Conservation (phyloP, 2,797 vertebrate species). For the Halcyon badia region DNA sequence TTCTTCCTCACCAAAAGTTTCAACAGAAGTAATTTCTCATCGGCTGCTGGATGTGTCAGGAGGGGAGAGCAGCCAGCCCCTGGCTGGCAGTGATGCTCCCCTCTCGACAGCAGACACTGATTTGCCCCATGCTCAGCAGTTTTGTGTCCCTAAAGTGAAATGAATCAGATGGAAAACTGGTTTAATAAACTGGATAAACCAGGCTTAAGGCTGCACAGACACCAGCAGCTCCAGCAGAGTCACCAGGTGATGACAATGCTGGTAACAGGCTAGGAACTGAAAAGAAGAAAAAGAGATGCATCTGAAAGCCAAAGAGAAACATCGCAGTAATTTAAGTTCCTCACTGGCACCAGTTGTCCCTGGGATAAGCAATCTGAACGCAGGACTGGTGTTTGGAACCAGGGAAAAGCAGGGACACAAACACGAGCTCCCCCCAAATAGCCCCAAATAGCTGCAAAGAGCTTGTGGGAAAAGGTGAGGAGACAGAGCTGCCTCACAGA, state of each 20-base stretch:
- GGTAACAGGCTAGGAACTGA: not conserved
- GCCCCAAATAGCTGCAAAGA: not conserved
- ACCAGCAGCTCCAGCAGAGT: not conserved
- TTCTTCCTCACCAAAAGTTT: slow-evolving; percentile 34
- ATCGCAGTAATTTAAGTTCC: not conserved
- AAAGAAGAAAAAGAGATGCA: not conserved
- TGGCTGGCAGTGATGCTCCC: not conserved
- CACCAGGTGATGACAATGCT: not conserved
- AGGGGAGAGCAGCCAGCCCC: not conserved
- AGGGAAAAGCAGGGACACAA: not conserved
- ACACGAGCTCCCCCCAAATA: not conserved
- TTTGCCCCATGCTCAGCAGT: slow-evolving; percentile 13
- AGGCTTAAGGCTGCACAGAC: not conserved
- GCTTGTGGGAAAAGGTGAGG: not conserved
- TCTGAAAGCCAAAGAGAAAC: not conserved
- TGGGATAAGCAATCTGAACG: not conserved
- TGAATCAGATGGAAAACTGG: slow-evolving; percentile 20
- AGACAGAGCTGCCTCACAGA: not conserved
- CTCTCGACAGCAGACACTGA: accelerated
- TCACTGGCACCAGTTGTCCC: not conserved
- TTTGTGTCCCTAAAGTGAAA: not conserved
- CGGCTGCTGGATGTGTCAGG: not conserved
- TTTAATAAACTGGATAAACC: slow-evolving; percentile 15
- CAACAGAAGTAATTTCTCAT: slow-evolving; percentile 29
- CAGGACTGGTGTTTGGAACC: not conserved